Evolutionary conservation across 2,113 vertebrate species (phyloP).

Genomic region (Gymnogyps californianus): DNA sequence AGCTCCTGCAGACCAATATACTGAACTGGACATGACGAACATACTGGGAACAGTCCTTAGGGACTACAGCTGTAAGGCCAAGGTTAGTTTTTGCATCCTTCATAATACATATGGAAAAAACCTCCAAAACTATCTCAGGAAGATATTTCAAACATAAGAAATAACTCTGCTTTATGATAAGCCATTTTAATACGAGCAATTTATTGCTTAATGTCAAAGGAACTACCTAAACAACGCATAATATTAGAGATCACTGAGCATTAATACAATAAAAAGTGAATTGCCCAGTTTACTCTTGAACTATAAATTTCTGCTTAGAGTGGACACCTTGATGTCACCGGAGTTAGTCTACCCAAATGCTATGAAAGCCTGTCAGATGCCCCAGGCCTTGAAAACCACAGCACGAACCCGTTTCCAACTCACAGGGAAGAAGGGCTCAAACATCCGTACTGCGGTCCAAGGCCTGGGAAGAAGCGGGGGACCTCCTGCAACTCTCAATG

Average conservation of each 20-base stretch:
- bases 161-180: background rate
- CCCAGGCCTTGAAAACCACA: background rate
- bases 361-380: background rate
- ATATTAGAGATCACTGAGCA: rapidly evolving
- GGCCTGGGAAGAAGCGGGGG: background rate
- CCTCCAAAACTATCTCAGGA: background rate
- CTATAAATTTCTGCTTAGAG: background rate
- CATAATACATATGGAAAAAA: rapidly evolving
- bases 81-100: background rate
- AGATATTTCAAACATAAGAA: background rate
- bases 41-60: rapidly evolving
- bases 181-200: rapidly evolving
- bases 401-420: background rate
- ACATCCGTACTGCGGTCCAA: rapidly evolving
- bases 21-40: rapidly evolving
- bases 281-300: background rate
- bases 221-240: background rate
- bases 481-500: background rate
- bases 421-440: background rate
- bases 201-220: background rate
- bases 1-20: rapidly evolving
- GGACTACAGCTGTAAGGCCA: background rate
- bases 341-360: background rate
- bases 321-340: background rate
- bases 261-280: rapidly evolving